Evolutionary conservation across 1,140 invertebrate genomes (phyloP), one percentile per base, ranked within the genome.

Genomic region (Sarcophaga peregrina): DNA sequence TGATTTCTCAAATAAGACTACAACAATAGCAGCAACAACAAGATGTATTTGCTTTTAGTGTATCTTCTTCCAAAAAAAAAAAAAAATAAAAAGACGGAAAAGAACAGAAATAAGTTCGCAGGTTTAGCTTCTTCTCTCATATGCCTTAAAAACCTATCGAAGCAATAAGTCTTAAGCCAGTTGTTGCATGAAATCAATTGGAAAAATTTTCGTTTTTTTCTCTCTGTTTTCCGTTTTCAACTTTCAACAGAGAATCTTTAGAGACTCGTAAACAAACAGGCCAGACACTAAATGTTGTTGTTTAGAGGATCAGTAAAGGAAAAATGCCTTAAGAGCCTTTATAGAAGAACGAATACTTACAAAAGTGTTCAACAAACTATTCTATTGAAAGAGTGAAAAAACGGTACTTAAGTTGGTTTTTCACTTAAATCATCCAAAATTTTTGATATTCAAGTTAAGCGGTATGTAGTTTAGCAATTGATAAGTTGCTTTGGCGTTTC

Each of bases 101-200:
- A 52, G 75, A 80, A 20, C 48, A 54, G 8, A 62, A 48, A 50
- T 52, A 83, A 72, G 82, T 83, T 76, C 78, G 68, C 75, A 50
- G 68, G 47, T 72, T 78, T 45, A 25, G 8, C 7, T 52, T n/a
- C 25, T 45, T 68, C 75, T 74, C 78, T 72, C 72, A 73, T 50
- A 20, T 46, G n/a, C 37, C 74, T 75, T 58, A 46, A 48, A 48
- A 75, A 47, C 37, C 11, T 6, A 47, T 15, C 8, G 37, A 47
- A 15, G 37, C 37, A 48, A 15, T 47, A 47, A 17, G 37, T 20
- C 17, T 47, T 47, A 75, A 75, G 47, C 74, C n/a, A 52, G 50
- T 37, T 78, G 62, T 48, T 13, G 54, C 58, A 80, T 83, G 82
- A 80, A 83, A 62, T 81, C 82, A 83, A 83, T 83, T 83, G 82